Percentiles rank a stretch among this genome's conserved stretches.
Evolutionary conservation across 2,113 vertebrate genomes (phyloP).

Genomic region (Procavia capensis): DNA sequence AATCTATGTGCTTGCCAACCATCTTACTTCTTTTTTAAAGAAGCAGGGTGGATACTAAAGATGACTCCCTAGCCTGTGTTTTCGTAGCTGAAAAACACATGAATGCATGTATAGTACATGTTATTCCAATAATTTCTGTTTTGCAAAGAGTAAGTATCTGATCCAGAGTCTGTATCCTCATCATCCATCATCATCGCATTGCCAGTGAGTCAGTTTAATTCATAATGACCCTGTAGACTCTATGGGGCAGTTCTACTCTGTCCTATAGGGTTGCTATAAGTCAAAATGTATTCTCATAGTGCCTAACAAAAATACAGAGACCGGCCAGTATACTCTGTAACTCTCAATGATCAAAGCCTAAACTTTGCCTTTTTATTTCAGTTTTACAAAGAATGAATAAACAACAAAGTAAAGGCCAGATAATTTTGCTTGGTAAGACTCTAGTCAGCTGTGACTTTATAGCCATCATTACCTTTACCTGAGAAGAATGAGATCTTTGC

Average conservation of each 20-base stretch:
- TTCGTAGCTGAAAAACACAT: neutral
- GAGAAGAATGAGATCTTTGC: neutral
- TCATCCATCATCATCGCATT: no score
- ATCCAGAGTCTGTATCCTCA: neutral
- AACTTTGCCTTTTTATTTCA: neutral
- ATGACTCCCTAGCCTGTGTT: neutral
- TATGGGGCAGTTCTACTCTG: no score
- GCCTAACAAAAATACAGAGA: neutral
- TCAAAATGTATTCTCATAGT: neutral
- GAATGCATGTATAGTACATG: neutral
- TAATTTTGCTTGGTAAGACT: neutral
- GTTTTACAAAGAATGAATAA: slow-evolving; percentile 13
- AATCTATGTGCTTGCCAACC: no score
- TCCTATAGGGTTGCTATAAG: no score
- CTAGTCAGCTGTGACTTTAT: neutral
- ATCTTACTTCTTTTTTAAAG: neutral
- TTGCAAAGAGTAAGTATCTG: neutral
- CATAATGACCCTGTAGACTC: no score
- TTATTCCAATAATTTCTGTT: slow-evolving; percentile 9
- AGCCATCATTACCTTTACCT: neutral
- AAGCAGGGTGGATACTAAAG: neutral
- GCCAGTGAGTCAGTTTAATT: no score
- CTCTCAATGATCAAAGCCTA: neutral
- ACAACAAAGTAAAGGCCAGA: neutral
- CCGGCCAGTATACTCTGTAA: neutral